Conservation (phyloP, 2,797 vertebrate species). For the Iguana delicatissima region DNA sequence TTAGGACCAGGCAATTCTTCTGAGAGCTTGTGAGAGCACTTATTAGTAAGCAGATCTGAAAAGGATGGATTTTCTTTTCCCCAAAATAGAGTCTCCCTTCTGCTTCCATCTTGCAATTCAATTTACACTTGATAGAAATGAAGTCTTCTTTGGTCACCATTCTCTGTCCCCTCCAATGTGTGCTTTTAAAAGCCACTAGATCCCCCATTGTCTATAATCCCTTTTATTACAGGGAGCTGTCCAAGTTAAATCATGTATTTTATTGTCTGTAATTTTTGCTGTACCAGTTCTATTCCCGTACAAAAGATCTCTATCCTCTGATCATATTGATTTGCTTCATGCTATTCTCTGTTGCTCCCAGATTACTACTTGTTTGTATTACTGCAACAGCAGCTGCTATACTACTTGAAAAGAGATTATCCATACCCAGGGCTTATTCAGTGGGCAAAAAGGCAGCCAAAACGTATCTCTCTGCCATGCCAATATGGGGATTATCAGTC, state of each 20-base stretch:
- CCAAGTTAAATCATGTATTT: slow-evolving; percentile 4
- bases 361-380: slow-evolving; percentile 3
- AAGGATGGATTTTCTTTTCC: accelerated
- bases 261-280: neutral
- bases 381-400: neutral
- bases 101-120: neutral
- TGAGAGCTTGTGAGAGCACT: neutral
- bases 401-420: neutral
- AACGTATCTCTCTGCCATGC: neutral
- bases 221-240: neutral
- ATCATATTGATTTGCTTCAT: slow-evolving; percentile 1
- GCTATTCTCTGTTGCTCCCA: slow-evolving; percentile 38
- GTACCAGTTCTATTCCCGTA: neutral
- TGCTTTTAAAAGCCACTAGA: neutral
- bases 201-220: slow-evolving; percentile 16
- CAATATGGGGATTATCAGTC: neutral
- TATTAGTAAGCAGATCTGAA: neutral
- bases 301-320: neutral
- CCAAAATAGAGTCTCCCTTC: neutral
- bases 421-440: slow-evolving; percentile 1
- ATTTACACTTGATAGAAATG: neutral
- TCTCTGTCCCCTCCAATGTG: neutral
- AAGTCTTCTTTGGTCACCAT: neutral
- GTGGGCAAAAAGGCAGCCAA: neutral
- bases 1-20: no score